A percentile compares a stretch with the other conserved stretches of the same genome.
phyloP scores from a whole-genome alignment of 2,113 vertebrate species.

The Mellivora capensis region DNA sequence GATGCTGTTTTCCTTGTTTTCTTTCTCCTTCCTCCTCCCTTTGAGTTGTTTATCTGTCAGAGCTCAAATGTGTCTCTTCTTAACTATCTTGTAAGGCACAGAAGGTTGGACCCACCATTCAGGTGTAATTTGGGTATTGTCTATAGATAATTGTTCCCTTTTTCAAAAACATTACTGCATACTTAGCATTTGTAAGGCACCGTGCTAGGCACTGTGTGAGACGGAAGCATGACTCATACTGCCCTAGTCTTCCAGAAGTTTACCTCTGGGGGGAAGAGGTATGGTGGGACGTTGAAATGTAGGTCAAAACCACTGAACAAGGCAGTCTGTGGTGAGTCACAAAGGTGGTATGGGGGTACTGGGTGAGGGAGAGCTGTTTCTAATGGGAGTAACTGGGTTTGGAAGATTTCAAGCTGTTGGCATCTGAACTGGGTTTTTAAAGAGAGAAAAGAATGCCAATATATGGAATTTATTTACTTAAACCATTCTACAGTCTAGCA shows the following conservation, averaged over 20 bases:
- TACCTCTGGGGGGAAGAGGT: not conserved
- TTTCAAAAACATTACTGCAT: not conserved
- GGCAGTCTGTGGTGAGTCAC: not conserved
- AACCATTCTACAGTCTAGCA: not conserved
- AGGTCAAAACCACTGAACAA: not conserved
- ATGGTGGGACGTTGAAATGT: not conserved
- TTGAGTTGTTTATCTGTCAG: not conserved
- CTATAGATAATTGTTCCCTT: not conserved
- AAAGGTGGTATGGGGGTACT: not conserved
- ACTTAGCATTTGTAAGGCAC: not conserved
- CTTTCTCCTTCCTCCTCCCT: not conserved
- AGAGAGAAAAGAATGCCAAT: not conserved
- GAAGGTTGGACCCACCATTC: not conserved
- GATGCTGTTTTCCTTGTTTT: not conserved
- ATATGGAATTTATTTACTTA: conserved; percentile 5
- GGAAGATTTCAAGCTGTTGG: not conserved
- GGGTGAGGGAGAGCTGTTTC: not conserved
- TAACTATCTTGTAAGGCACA: not conserved
- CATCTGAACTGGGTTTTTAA: conserved; percentile 16
- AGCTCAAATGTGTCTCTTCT: not conserved
- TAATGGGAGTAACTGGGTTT: not conserved
- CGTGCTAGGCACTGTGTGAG: not conserved
- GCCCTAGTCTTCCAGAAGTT: not conserved
- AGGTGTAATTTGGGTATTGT: not conserved
- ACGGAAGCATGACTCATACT: not conserved